Evolutionary conservation across 1,140 invertebrate genomes (phyloP).

Genomic region (Dendroctonus ponderosae): DNA sequence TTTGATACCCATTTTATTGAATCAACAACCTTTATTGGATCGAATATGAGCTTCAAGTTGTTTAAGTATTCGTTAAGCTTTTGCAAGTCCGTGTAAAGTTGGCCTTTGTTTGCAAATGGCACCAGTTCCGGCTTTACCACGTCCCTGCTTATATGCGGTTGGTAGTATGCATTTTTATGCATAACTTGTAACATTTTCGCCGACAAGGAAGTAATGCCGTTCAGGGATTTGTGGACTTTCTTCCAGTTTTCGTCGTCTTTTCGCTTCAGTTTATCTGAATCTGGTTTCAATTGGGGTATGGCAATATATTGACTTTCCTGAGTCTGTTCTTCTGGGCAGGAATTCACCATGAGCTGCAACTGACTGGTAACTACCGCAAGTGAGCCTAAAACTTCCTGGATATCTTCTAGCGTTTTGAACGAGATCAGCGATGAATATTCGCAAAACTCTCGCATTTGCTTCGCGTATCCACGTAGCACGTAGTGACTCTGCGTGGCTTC

Average conservation of each 20-base stretch:
- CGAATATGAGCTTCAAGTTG: conserved; percentile 33
- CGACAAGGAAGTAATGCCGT: conserved; percentile 49
- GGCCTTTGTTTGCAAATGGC: conserved; percentile 15
- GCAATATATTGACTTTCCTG: conserved; percentile 50
- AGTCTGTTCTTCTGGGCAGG: conserved; percentile 57
- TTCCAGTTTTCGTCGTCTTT: conserved; percentile 57
- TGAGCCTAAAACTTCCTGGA: conserved; percentile 18
- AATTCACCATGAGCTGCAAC: conserved; percentile 58
- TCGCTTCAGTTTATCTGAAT: conserved; percentile 38
- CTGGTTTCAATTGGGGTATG: conserved; percentile 51
- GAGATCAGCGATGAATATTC: conserved; percentile 41
- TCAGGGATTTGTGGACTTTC: conserved; percentile 51
- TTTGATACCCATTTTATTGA: conserved; percentile 37
- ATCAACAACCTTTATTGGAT: conserved; percentile 29
- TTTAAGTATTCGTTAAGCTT: conserved; percentile 47
- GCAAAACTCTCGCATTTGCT: conserved; percentile 51
- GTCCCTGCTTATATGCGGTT: conserved; percentile 29
- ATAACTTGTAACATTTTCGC: conserved; percentile 52
- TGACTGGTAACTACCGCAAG: conserved; percentile 56
- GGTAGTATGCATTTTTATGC: conserved; percentile 44
- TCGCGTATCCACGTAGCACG: conserved; percentile 49
- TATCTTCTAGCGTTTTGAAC: background rate
- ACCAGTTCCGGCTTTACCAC: conserved; percentile 21
- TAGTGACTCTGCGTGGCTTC: conserved; percentile 54
- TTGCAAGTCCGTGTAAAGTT: conserved; percentile 4